Base-by-base conservation (phyloP, 1,140 invertebrate genomes). In the Aphidius ervi region DNA sequence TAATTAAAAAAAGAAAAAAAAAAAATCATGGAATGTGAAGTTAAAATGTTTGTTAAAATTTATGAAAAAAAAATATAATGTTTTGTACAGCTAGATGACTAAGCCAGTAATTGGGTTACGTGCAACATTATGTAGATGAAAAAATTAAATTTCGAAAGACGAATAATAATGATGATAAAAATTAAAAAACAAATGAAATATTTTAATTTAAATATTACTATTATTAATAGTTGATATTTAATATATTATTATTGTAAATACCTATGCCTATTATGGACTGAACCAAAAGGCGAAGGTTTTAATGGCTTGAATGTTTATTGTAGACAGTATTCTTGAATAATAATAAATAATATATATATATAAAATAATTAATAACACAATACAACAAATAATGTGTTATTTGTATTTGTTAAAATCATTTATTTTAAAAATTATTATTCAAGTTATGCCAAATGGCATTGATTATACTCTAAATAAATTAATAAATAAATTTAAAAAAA, bases 81-180 rank as follows among this genome's bases (percentile, higher is more conserved):
- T 78, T 77, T 77, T 78, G 75, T 76, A 78, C 75, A 77, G 74
- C 71, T 77, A 77, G 74, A 70, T 73, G 65, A 76, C 69, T 78
- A 78, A 78, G 74, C 76, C 74, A 78, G 74, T 77, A 76, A 67
- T 39, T 78, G 76, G 76, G 75, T 77, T 77, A 77, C 68, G 76
- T 78, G 76, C 75, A 78, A 78, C 76, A 76, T 76, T 77, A 76
- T 76, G 75, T 76, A 70, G 71, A 67, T 9, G 2, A 67, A 39
- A 16, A 61, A 46, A 42, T 31, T 31, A 31, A 31, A 31, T 31
- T 31, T 31, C 23, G 23, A 31, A 31, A 63, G n/a, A 49, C 42
- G 42, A 47, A 40, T 5, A 37, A 23, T 53, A 16, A 39, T n/a
- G 40, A 63, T 45, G 16, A 46, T 41, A 6, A 50, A 61, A 63